Evolutionary conservation across 2,797 vertebrate species (phyloP).

Genomic region (Sebastes melanostomus): DNA sequence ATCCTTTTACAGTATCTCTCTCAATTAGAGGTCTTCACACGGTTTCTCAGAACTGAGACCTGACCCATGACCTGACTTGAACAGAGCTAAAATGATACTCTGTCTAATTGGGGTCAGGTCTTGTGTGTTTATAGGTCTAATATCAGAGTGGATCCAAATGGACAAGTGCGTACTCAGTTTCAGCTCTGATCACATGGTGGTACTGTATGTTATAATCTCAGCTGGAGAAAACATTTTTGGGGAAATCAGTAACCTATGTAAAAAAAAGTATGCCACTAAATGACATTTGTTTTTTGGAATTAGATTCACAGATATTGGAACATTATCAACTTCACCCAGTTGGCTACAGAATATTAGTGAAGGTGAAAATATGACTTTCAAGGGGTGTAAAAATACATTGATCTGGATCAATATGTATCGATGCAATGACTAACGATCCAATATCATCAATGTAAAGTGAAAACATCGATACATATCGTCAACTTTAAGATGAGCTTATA

Average conservation of each 20-base stretch:
- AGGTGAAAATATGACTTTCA: background rate
- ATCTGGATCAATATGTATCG: too few relatives aligned
- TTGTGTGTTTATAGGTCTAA: background rate
- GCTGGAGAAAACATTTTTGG: background rate
- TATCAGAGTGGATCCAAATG: background rate
- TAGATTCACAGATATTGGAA: background rate
- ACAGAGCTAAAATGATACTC: background rate
- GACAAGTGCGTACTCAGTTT: background rate
- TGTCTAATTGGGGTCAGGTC: background rate
- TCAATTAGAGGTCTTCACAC: background rate
- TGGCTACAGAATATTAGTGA: background rate
- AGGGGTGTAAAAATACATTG: too few relatives aligned
- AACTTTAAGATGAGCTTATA: too few relatives aligned
- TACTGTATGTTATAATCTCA: background rate
- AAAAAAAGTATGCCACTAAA: background rate
- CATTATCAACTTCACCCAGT: rapidly evolving
- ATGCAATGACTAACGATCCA: too few relatives aligned
- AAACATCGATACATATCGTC: too few relatives aligned
- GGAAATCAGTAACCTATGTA: background rate
- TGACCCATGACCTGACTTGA: background rate
- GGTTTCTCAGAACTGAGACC: background rate
- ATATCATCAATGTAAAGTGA: too few relatives aligned
- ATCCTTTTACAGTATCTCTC: background rate
- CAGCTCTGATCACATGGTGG: background rate
- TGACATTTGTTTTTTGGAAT: background rate